These are phyloP conservation scores for Acanthaster planci DNA, from an alignment of 35 echinoderm and acorn worm species.

Conservation along the genomic window DNA sequence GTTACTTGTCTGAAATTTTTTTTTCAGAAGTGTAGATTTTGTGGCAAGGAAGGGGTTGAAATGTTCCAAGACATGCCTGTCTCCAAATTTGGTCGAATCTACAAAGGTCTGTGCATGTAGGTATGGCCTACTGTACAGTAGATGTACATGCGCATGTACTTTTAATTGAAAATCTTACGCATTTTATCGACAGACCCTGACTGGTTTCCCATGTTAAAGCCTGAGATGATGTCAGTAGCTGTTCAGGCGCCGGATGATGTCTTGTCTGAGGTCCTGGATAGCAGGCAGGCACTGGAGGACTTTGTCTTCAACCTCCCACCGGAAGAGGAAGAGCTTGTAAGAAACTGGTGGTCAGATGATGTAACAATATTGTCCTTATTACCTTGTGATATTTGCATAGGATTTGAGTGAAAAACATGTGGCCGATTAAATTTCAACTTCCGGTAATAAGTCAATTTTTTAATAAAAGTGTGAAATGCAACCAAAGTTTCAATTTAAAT, in stretches of 20 bases:
- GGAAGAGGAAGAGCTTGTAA: slow-evolving; percentile 31
- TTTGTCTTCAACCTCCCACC: slow-evolving; percentile 28
- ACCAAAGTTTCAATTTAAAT: too few relatives aligned
- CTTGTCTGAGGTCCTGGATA: neutral
- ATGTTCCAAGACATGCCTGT: neutral
- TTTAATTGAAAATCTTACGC: neutral
- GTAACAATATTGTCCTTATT: neutral
- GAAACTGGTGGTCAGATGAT: neutral
- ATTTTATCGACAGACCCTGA: neutral
- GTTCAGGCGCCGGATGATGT: slow-evolving; percentile 13
- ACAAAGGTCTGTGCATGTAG: neutral
- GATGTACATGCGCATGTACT: too few relatives aligned
- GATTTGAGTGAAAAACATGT: neutral
- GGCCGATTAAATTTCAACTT: too few relatives aligned
- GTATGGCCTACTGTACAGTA: neutral
- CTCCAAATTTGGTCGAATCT: neutral
- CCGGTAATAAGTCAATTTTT: too few relatives aligned
- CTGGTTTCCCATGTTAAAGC: slow-evolving; percentile 2
- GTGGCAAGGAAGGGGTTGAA: too few relatives aligned
- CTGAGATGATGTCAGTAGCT: slow-evolving; percentile 4
- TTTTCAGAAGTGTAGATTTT: too few relatives aligned
- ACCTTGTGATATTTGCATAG: neutral
- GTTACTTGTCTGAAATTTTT: too few relatives aligned
- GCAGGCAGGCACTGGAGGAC: slow-evolving; percentile 21
- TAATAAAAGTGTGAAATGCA: too few relatives aligned